Percentiles rank a stretch among this genome's conserved stretches.
phyloP scores from a whole-genome alignment of 2,113 vertebrate genomes.

The Dinomys branickii region DNA sequence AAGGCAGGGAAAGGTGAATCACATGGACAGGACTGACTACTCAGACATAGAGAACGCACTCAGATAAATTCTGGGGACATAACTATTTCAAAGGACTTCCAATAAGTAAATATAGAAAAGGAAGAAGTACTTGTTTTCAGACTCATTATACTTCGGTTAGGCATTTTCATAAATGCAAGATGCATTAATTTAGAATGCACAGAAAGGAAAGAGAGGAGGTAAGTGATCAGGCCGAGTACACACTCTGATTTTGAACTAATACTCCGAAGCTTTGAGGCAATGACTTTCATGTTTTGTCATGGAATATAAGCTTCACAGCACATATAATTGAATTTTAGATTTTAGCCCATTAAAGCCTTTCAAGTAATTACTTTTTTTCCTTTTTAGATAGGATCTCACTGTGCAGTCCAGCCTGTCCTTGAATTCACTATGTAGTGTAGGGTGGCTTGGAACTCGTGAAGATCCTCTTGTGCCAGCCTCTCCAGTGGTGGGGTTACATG shows the following conservation, averaged over 20 bases:
- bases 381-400: neutral
- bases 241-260: neutral
- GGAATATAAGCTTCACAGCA: rapidly evolving
- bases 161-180: neutral
- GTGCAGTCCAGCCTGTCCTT: neutral
- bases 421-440: neutral
- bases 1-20: neutral
- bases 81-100: neutral
- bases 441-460: neutral
- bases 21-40: neutral
- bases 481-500: neutral
- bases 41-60: neutral
- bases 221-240: neutral
- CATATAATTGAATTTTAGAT: neutral
- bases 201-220: neutral
- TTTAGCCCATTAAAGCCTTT: neutral
- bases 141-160: neutral
- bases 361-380: neutral
- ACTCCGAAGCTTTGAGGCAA: neutral
- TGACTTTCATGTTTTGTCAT: neutral
- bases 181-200: neutral
- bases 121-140: neutral
- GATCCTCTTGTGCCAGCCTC: neutral
- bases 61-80: neutral
- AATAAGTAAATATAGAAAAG: neutral